Conservation (phyloP, 2,113 vertebrate genomes). For the Columbina picui region DNA sequence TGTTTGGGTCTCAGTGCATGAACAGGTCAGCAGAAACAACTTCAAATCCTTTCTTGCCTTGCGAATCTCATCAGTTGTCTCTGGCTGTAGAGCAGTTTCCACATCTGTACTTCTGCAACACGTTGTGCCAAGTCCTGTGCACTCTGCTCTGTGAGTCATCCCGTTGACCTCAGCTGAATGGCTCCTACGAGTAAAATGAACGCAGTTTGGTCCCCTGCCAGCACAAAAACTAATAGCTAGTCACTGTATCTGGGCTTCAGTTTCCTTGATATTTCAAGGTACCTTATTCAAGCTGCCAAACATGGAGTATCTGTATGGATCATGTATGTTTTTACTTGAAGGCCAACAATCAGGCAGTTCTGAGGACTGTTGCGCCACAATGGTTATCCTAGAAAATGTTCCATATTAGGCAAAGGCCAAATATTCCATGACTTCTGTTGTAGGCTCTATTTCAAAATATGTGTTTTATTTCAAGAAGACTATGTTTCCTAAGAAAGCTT, state of each 20-base stretch:
- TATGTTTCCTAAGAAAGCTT: slow-evolving; percentile 58
- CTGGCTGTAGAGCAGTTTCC: slow-evolving; percentile 26
- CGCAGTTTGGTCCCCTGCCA: neutral
- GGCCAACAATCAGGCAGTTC: slow-evolving; percentile 4
- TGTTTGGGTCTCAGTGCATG: neutral
- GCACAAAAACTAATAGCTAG: neutral
- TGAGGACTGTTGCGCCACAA: slow-evolving; percentile 11
- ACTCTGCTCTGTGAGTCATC: slow-evolving; percentile 24
- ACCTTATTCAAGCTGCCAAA: slow-evolving; percentile 54
- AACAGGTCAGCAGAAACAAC: neutral
- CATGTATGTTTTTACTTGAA: neutral
- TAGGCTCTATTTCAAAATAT: slow-evolving; percentile 62
- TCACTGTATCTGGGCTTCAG: slow-evolving; percentile 16
- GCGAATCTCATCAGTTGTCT: neutral
- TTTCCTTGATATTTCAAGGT: slow-evolving; percentile 42
- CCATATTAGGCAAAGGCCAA: slow-evolving; percentile 57
- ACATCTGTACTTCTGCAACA: slow-evolving; percentile 59
- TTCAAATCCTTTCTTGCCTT: neutral
- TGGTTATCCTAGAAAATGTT: slow-evolving; percentile 44
- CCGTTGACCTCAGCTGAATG: slow-evolving; percentile 14
- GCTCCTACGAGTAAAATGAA: slow-evolving; percentile 24
- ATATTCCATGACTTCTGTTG: slow-evolving; percentile 69
- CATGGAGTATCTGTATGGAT: neutral
- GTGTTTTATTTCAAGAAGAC: slow-evolving; percentile 46
- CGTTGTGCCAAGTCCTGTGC: slow-evolving; percentile 25